These are phyloP conservation scores for Apodemus sylvaticus DNA, from an alignment of 2,113 vertebrate species.

Conservation along the genomic window DNA sequence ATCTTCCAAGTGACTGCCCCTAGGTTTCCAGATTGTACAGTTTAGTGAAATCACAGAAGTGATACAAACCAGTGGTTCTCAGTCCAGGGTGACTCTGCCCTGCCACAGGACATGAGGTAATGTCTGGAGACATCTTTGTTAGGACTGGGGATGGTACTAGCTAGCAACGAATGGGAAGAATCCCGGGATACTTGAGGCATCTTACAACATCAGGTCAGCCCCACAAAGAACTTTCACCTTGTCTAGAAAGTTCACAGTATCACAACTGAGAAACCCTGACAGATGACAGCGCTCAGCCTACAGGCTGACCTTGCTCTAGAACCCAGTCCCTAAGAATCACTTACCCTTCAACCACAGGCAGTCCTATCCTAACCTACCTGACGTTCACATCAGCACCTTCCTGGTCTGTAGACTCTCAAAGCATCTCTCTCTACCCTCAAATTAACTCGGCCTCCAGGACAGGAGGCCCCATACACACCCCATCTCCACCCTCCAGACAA, in stretches of 20 bases:
- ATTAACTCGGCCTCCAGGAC: not conserved
- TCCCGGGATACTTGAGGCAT: not conserved
- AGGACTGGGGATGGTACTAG: not conserved
- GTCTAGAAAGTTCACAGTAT: not conserved
- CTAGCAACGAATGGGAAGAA: conserved; percentile 3
- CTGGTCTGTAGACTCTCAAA: not conserved
- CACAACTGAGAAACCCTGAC: not conserved
- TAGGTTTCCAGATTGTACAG: not conserved
- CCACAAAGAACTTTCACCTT: not conserved
- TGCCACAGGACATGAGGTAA: not conserved
- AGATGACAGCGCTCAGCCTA: not conserved
- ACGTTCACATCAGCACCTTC: not conserved
- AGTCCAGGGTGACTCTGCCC: not conserved
- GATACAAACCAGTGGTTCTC: not conserved
- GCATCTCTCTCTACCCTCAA: not conserved
- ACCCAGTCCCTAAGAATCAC: not conserved
- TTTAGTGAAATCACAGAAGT: not conserved
- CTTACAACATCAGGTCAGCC: not conserved
- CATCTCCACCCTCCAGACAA: not conserved
- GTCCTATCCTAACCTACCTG: not conserved
- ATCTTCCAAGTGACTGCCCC: not conserved
- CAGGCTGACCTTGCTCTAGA: not conserved
- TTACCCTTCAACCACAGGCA: not conserved
- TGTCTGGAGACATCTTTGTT: not conserved
- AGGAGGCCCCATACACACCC: not conserved